Conservation (phyloP, 1,140 invertebrate genomes). For the Drosophila serrata region DNA sequence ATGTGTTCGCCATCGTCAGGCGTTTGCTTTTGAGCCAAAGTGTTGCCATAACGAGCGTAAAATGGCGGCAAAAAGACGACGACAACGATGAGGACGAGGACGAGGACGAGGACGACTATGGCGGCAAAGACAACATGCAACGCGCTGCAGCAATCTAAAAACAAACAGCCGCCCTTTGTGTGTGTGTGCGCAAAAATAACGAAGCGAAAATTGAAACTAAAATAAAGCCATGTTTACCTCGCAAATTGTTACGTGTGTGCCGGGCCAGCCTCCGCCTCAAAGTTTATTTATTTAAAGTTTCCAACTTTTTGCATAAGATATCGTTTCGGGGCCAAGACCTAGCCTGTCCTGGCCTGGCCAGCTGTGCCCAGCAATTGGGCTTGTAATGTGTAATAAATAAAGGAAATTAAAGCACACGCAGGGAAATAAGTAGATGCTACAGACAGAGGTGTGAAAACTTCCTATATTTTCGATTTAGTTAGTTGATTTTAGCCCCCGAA, state of each 20-base stretch:
- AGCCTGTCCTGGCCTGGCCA: constrained; percentile 3
- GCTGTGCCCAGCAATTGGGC: constrained; percentile 41
- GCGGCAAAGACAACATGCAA: constrained; percentile 69
- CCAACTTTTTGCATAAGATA: constrained; percentile 73
- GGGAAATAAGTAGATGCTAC: neutral
- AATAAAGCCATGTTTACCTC: constrained; percentile 81
- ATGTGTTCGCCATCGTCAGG: constrained; percentile 50
- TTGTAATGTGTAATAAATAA: constrained; percentile 68
- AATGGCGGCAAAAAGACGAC: constrained; percentile 79
- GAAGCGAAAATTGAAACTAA: constrained; percentile 84
- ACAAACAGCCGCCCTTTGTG: constrained; percentile 64
- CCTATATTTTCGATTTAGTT: neutral
- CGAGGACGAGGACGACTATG: neutral
- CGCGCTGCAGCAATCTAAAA: constrained; percentile 66
- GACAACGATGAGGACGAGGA: constrained; percentile 27
- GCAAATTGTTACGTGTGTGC: constrained; percentile 75
- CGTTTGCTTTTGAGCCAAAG: constrained; percentile 82
- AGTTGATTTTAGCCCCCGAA: neutral
- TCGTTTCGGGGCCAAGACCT: constrained; percentile 40
- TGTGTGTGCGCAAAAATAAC: constrained; percentile 70
- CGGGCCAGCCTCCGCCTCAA: constrained; percentile 44
- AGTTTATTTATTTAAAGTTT: constrained; percentile 83
- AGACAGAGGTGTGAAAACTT: neutral
- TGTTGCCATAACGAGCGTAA: constrained; percentile 83
- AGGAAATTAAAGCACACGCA: constrained; percentile 62